Evolutionary conservation across 1,140 invertebrate species (phyloP), one percentile per base, ranked within the genome.

Genomic region (Bombyx mandarina): DNA sequence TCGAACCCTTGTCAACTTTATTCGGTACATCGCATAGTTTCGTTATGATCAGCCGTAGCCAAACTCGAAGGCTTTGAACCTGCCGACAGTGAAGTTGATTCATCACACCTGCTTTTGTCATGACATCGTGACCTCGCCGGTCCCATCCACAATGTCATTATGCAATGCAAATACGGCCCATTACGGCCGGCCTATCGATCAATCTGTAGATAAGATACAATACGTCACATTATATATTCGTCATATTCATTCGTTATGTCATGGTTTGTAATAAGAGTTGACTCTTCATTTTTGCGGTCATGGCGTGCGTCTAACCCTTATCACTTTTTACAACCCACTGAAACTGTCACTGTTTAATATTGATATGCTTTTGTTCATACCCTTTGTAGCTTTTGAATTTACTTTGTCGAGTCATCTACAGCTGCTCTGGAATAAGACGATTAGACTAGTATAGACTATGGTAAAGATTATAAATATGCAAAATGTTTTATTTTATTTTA

Each of bases 1-100:
- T 49, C 43, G 56, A 57, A 71, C 73, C 75, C 75, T 74, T 60
- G 60, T 74, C 71, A 74, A 70, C 61, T 74, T 69, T 69, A 71
- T 70, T 67, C 61, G 58, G 26, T 51, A 45, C 56, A 47, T 61
- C 26, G 45, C 6, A 58, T 48, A 49, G 61, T 57, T 63, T 66
- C 52, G 48, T 55, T 35, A 35, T 35, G 26, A 35, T 35, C 26
- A 35, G 26, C 26, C 4, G 26, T 35, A 35, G 26, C 26, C 26
- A 35, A 2, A 35, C 2, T 35, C 26, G 26, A 35, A 35, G 26
- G 2, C 26, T 35, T 35, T 35, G 26, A 35, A 35, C 26, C 26
- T 3, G 26, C 26, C 26, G 26, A 35, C 26, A 35, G 26, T 35
- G 26, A 35, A 3, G 26, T 35, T 35, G 26, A 35, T 35, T 35